Evolutionary conservation across 1,140 invertebrate genomes (phyloP).

Genomic region (Drosophila nigromelanica): DNA sequence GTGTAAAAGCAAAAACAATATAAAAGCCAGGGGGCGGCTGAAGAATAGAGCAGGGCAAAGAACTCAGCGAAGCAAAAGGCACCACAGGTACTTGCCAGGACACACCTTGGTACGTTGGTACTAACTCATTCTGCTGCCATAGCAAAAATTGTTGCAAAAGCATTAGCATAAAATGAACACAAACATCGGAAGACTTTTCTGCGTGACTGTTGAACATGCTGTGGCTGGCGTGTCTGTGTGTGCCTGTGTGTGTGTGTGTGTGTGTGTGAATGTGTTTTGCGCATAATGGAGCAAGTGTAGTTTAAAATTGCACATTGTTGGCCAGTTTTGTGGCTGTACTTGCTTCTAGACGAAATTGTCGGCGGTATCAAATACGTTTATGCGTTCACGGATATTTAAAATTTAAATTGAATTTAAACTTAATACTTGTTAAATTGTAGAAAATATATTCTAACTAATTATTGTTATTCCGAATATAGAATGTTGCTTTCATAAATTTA

Average conservation of each 20-base stretch:
- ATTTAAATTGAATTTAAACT: neutral
- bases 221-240: neutral
- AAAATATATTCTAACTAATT: neutral
- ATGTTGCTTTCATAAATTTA: too few species aligned
- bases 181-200: slow-evolving; percentile 50
- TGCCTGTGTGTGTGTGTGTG: slow-evolving; percentile 24
- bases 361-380: slow-evolving; percentile 21
- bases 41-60: too few species aligned
- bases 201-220: slow-evolving; percentile 34
- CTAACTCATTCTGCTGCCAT: slow-evolving; percentile 28
- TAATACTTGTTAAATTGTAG: neutral
- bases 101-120: slow-evolving; percentile 17
- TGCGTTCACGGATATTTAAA: slow-evolving; percentile 7
- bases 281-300: slow-evolving; percentile 54
- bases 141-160: slow-evolving; percentile 60
- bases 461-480: too few species aligned
- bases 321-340: slow-evolving; percentile 31
- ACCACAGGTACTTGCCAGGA: neutral
- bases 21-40: neutral
- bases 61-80: slow-evolving; percentile 7
- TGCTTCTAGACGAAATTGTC: neutral
- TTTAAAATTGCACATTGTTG: slow-evolving; percentile 64
- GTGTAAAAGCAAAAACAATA: slow-evolving; percentile 5
- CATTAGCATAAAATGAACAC: slow-evolving; percentile 60
- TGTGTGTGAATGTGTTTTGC: slow-evolving; percentile 30